A percentile compares a stretch with the other conserved stretches of the same genome.
Conservation (phyloP, 2,113 vertebrate species). For the Engystomops pustulosus region DNA sequence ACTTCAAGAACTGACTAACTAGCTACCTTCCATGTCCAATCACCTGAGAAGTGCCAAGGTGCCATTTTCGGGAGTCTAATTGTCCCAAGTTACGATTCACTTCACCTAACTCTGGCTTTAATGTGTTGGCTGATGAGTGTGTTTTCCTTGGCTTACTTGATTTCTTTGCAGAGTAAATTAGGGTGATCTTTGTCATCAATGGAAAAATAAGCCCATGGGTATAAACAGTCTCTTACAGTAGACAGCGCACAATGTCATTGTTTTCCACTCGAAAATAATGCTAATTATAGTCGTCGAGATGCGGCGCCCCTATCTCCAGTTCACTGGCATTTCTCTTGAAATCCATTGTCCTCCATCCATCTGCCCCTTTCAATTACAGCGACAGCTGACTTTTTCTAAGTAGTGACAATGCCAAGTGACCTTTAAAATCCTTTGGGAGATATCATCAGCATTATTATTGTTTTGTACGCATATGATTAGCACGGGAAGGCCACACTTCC, state of each 20-base stretch:
- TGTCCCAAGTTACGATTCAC: no score
- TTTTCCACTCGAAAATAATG: slow-evolving; percentile 16
- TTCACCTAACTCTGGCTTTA: no score
- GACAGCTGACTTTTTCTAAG: slow-evolving; percentile 60
- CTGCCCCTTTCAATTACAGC: slow-evolving; percentile 38
- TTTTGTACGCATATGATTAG: slow-evolving; percentile 59
- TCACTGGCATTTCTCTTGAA: slow-evolving; percentile 42
- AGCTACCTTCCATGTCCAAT: no score
- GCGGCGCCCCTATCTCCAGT: not conserved
- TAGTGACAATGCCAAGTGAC: slow-evolving; percentile 54
- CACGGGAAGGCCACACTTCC: slow-evolving; percentile 46
- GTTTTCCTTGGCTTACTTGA: not conserved
- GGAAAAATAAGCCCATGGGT: not conserved
- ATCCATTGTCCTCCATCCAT: slow-evolving; percentile 12
- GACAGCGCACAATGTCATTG: slow-evolving; percentile 9
- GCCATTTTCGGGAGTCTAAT: no score
- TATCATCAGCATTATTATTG: slow-evolving; percentile 61
- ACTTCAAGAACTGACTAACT: no score
- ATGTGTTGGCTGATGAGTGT: no score
- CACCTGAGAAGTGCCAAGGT: no score
- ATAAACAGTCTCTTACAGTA: slow-evolving; percentile 14
- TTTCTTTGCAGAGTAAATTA: not conserved
- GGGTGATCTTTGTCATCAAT: not conserved
- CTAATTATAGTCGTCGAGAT: slow-evolving; percentile 13
- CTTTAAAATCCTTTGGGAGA: slow-evolving; percentile 62